These are phyloP conservation scores for Tor tambroides DNA, from an alignment of 2,113 vertebrate genomes.

Conservation along the genomic window DNA sequence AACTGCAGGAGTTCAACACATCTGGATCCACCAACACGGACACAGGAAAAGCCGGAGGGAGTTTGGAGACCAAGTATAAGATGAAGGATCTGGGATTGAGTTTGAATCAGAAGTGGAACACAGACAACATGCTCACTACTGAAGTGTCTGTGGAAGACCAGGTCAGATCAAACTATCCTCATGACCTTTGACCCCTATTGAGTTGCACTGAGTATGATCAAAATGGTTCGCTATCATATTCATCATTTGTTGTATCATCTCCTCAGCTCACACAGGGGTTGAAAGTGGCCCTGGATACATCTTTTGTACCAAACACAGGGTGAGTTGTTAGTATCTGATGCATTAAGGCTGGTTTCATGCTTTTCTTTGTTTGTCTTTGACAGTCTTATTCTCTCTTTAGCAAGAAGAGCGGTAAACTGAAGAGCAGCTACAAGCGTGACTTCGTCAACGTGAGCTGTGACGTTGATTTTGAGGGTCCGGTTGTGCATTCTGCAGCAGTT, in stretches of 20 bases:
- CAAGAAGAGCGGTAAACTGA: conserved; percentile 96
- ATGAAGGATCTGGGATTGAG: conserved; percentile 86
- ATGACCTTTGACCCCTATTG: neutral
- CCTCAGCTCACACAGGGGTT: conserved; percentile 87
- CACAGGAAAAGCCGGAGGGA: conserved; percentile 90
- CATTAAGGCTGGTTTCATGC: too few relatives aligned
- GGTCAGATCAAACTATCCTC: conserved; percentile 68
- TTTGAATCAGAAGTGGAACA: conserved; percentile 96
- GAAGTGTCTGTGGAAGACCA: conserved; percentile 91
- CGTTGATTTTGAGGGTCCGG: conserved; percentile 92
- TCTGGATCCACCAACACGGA: conserved; percentile 91
- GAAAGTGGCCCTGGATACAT: conserved; percentile 90
- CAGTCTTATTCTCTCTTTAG: conserved; percentile 69
- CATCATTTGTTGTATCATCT: neutral
- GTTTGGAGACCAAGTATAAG: conserved; percentile 94
- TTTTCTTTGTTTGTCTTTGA: neutral
- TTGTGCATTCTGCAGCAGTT: conserved; percentile 86
- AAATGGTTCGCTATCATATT: neutral
- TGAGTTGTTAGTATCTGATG: conserved; percentile 66
- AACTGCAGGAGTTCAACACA: conserved; percentile 88
- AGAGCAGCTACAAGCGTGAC: conserved; percentile 90
- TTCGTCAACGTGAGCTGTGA: conserved; percentile 88
- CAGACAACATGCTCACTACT: conserved; percentile 89
- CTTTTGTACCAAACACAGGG: conserved; percentile 98
- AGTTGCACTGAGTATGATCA: neutral